phyloP scores from a whole-genome alignment of 1,140 invertebrate species.

The Nasonia longicornis region DNA sequence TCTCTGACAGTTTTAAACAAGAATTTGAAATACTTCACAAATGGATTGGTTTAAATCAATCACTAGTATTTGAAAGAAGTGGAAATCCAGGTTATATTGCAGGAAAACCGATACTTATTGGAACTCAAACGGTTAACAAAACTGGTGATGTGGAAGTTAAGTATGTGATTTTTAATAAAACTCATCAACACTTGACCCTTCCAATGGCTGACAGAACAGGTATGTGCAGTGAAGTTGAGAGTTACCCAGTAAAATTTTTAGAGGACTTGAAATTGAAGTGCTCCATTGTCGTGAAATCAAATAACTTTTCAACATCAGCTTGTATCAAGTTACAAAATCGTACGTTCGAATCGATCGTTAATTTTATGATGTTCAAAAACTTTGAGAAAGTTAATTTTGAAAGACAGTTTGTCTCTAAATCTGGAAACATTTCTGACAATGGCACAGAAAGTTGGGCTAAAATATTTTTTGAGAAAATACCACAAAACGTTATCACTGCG shows the following conservation, averaged over 20 bases:
- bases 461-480: conserved; percentile 64
- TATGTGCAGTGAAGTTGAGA: conserved; percentile 61
- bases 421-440: conserved; percentile 70
- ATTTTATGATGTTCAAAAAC: conserved; percentile 56
- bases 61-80: conserved; percentile 68
- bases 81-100: conserved; percentile 78
- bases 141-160: conserved; percentile 51
- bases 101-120: conserved; percentile 75
- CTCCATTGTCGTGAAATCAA: conserved; percentile 53
- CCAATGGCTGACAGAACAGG: conserved; percentile 61
- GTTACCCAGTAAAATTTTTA: conserved; percentile 67
- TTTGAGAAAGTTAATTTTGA: conserved; percentile 55
- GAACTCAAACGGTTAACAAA: conserved; percentile 57
- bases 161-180: conserved; percentile 56
- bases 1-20: conserved; percentile 66
- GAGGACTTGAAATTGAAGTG: conserved; percentile 69
- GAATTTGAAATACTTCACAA: conserved; percentile 68
- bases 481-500: conserved; percentile 53
- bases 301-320: conserved; percentile 61
- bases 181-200: conserved; percentile 64
- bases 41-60: conserved; percentile 65
- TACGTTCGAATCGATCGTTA: conserved; percentile 55
- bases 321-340: conserved; percentile 68
- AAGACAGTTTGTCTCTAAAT: conserved; percentile 70
- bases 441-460: conserved; percentile 71